A percentile compares a stretch with the other conserved stretches of the same genome.
phyloP scores from a whole-genome alignment of 2,113 vertebrate species.

The Paradoxurus hermaphroditus region DNA sequence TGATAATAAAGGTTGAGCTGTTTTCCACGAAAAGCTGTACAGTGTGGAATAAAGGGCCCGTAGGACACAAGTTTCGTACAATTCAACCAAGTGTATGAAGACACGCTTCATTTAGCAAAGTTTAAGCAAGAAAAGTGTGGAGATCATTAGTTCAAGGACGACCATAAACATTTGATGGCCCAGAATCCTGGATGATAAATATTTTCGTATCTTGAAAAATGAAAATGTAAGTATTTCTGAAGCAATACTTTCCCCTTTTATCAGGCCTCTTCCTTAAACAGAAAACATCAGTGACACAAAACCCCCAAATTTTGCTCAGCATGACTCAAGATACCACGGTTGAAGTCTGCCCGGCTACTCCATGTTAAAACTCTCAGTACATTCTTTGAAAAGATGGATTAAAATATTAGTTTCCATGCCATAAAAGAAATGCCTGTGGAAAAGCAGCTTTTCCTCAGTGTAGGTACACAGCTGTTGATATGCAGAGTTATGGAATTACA shows the following conservation, averaged over 20 bases:
- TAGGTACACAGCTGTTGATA: conserved; percentile 56
- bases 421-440: conserved; percentile 39
- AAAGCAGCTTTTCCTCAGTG: conserved; percentile 24
- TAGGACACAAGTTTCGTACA: not conserved
- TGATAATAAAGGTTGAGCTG: conserved; percentile 17
- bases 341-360: not conserved
- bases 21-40: conserved; percentile 17
- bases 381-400: conserved; percentile 63
- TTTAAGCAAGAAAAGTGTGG: not conserved
- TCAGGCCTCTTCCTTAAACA: not conserved
- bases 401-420: conserved; percentile 56
- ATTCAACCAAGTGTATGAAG: conserved; percentile 7
- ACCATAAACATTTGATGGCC: not conserved
- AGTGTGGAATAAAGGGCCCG: not conserved
- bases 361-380: conserved; percentile 19
- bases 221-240: not conserved
- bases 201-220: not conserved
- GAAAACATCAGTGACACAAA: conserved; percentile 20
- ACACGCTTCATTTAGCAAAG: not conserved
- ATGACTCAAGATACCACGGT: not conserved
- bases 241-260: not conserved
- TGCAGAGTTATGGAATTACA: not conserved
- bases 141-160: not conserved
- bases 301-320: not conserved
- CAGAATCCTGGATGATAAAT: not conserved